phyloP scores from a whole-genome alignment of 2,113 vertebrate species.

The Variabilichromis moorii region DNA sequence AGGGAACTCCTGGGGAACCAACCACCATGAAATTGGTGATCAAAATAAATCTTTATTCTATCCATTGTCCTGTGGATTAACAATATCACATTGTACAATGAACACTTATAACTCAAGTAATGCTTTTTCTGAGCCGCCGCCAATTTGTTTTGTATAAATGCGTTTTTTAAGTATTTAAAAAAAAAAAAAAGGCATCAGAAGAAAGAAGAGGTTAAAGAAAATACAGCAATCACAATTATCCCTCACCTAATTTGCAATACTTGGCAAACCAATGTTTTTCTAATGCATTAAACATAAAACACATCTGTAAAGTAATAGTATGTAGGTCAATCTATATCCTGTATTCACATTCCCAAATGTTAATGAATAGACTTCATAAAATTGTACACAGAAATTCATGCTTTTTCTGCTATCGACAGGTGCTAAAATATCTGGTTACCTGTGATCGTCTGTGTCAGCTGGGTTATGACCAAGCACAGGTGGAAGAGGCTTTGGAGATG shows the following conservation, averaged over 20 bases:
- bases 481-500: slow-evolving; percentile 97
- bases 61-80: neutral
- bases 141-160: neutral
- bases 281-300: neutral
- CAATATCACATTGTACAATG: neutral
- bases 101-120: neutral
- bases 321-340: neutral
- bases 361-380: neutral
- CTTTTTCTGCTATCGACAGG: slow-evolving; percentile 53
- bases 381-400: neutral
- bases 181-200: neutral
- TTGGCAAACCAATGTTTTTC: neutral
- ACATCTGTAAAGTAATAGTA: neutral
- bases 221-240: neutral
- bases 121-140: neutral
- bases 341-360: neutral
- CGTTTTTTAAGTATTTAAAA: neutral
- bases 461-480: slow-evolving; percentile 84
- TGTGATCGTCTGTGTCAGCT: slow-evolving; percentile 80
- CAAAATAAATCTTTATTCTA: neutral
- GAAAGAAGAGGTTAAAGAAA: neutral
- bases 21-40: neutral
- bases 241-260: neutral
- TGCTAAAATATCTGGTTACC: slow-evolving; percentile 82
- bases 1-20: neutral